phyloP scores from a whole-genome alignment of 2,797 vertebrate species.

The Lepilemur ruficaudatus region DNA sequence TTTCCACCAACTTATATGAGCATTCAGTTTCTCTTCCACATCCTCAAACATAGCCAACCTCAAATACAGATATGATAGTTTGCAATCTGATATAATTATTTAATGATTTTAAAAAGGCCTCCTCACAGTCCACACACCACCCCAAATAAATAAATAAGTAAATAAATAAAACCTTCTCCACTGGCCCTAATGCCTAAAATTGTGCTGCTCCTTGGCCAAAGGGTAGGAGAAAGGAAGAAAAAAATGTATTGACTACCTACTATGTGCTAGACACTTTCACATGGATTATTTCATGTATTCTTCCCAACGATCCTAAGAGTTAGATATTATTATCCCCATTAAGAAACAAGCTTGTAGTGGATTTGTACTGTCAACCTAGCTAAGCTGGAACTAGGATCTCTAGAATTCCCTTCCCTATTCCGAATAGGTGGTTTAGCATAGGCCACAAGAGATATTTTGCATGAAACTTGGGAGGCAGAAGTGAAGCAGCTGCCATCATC shows the following conservation, averaged over 20 bases:
- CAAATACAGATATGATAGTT: neutral
- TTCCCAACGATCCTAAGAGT: neutral
- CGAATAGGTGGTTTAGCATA: neutral
- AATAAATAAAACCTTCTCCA: neutral
- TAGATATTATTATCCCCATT: neutral
- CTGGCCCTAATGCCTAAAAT: neutral
- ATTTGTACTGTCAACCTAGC: neutral
- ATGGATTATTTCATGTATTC: neutral
- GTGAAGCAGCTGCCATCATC: neutral
- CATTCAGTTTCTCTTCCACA: slow-evolving; percentile 26
- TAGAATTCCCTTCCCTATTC: neutral
- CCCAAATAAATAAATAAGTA: neutral
- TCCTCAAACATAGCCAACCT: neutral
- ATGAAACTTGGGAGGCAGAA: neutral
- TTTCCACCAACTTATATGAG: neutral
- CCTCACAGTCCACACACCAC: neutral
- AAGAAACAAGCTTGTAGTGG: neutral
- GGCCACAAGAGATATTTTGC: neutral
- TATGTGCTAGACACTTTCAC: neutral
- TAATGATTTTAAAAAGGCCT: neutral
- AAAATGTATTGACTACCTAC: neutral
- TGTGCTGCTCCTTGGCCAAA: neutral
- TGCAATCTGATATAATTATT: neutral
- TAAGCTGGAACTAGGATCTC: slow-evolving; percentile 21
- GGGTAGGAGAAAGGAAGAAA: neutral